These are phyloP conservation scores for Drosophila neotestacea DNA, from an alignment of 2,888 invertebrate species.

Conservation along the genomic window DNA sequence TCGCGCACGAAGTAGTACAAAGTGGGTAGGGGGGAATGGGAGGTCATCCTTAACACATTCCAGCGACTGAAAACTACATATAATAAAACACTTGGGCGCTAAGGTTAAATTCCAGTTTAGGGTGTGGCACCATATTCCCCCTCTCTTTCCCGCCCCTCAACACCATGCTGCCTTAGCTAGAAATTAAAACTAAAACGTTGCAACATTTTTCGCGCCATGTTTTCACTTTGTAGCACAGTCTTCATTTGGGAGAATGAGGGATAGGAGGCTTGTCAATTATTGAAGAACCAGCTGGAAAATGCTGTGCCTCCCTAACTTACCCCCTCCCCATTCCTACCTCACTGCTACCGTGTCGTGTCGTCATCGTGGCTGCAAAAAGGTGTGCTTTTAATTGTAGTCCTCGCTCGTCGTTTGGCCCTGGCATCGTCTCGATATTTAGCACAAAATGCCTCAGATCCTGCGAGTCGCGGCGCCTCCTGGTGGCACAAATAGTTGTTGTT, in stretches of 20 bases:
- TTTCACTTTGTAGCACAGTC: slow-evolving; percentile 66
- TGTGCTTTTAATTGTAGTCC: slow-evolving; percentile 81
- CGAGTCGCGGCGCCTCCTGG: slow-evolving; percentile 40
- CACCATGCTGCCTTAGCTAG: neutral
- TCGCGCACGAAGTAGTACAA: slow-evolving; percentile 76
- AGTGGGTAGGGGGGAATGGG: neutral
- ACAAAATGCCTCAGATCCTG: slow-evolving; percentile 52
- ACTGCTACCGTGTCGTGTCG: slow-evolving; percentile 23
- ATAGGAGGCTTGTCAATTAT: slow-evolving; percentile 69
- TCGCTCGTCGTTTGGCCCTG: slow-evolving; percentile 49
- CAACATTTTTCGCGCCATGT: slow-evolving; percentile 73
- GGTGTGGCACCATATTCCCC: slow-evolving; percentile 17
- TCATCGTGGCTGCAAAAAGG: slow-evolving; percentile 66
- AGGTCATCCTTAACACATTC: slow-evolving; percentile 65
- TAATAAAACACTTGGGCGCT: slow-evolving; percentile 79
- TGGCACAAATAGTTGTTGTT: slow-evolving; percentile 59
- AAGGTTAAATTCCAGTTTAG: slow-evolving; percentile 73
- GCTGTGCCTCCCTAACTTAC: neutral
- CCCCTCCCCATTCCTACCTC: neutral
- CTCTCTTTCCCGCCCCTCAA: neutral
- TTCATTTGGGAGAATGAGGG: neutral
- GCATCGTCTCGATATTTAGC: slow-evolving; percentile 70
- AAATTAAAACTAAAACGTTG: slow-evolving; percentile 78
- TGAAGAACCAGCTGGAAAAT: slow-evolving; percentile 59
- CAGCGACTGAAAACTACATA: slow-evolving; percentile 64